Conservation (phyloP, 1,140 invertebrate species). For the Bradynema listronoti region DNA sequence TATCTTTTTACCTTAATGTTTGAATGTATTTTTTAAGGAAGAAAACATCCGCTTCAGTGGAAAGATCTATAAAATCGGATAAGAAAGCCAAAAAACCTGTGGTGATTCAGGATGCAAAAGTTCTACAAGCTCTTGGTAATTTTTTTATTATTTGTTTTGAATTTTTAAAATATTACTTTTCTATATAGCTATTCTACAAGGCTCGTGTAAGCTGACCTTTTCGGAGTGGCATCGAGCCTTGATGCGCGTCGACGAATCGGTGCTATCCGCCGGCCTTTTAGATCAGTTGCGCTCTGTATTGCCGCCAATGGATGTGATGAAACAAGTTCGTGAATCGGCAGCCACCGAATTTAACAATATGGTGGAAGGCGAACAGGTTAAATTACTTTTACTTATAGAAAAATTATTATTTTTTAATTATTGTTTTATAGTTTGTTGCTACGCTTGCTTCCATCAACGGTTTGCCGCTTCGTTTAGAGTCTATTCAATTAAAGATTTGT, state of each 20-base stretch:
- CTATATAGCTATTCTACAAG: slow-evolving; percentile 39
- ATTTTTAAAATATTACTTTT: neutral
- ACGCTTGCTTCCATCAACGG: slow-evolving; percentile 32
- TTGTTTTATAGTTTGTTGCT: slow-evolving; percentile 31
- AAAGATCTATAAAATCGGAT: slow-evolving; percentile 5
- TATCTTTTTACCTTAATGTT: too few species aligned
- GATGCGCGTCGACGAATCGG: slow-evolving; percentile 28
- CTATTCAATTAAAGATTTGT: slow-evolving; percentile 28
- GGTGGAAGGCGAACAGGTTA: slow-evolving; percentile 30
- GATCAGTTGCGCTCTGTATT: slow-evolving; percentile 13
- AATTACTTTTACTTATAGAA: too few species aligned
- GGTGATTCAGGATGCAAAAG: slow-evolving; percentile 31
- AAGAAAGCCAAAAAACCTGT: slow-evolving; percentile 32
- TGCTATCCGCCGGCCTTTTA: slow-evolving; percentile 20
- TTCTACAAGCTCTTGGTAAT: slow-evolving; percentile 27
- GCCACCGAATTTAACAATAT: slow-evolving; percentile 21
- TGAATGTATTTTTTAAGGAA: slow-evolving; percentile 16
- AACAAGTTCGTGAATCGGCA: slow-evolving; percentile 18
- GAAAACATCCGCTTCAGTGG: neutral
- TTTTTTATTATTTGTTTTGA: slow-evolving; percentile 14
- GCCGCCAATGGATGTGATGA: slow-evolving; percentile 23
- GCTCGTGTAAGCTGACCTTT: slow-evolving; percentile 34
- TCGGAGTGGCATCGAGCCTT: slow-evolving; percentile 31
- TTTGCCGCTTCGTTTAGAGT: slow-evolving; percentile 32
- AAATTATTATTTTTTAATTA: neutral